Evolutionary conservation across 1,140 invertebrate genomes (phyloP).

Genomic region (Drosophila ficusphila): DNA sequence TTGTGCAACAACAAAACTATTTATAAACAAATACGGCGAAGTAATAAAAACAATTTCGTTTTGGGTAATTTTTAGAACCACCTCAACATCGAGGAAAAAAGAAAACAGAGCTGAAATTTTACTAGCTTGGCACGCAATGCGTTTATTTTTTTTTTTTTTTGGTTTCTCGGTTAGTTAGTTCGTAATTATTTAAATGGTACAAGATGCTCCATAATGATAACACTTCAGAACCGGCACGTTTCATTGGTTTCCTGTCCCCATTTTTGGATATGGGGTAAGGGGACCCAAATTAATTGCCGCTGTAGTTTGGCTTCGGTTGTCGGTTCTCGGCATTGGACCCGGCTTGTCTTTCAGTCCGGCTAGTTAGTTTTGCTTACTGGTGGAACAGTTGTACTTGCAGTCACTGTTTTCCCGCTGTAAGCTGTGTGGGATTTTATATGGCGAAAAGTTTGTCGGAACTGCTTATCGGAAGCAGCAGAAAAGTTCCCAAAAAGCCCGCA

Average conservation of each 20-base stretch:
- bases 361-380: constrained; percentile 56
- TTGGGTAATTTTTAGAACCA: constrained; percentile 33
- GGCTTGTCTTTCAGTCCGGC: constrained; percentile 52
- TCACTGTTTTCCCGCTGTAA: constrained; percentile 49
- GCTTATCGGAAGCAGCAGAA: constrained; percentile 70
- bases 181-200: constrained; percentile 77
- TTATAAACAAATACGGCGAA: constrained; percentile 26
- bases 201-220: constrained; percentile 71
- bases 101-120: constrained; percentile 11
- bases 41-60: constrained; percentile 39
- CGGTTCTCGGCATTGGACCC: constrained; percentile 13
- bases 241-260: constrained; percentile 32
- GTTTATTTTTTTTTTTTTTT: constrained; percentile 30
- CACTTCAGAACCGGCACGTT: constrained; percentile 55
- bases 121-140: constrained; percentile 42
- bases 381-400: constrained; percentile 60
- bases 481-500: constrained; percentile 77
- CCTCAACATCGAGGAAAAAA: not conserved
- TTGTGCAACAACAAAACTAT: constrained; percentile 26
- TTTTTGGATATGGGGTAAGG: constrained; percentile 12
- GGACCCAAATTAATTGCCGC: constrained; percentile 67
- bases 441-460: constrained; percentile 59
- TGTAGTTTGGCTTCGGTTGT: constrained; percentile 57
- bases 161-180: constrained; percentile 42
- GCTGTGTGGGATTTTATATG: constrained; percentile 44